A percentile compares a stretch with the other conserved stretches of the same genome.
Conservation (phyloP, 2,113 vertebrate species). For the Dendropsophus ebraccatus region DNA sequence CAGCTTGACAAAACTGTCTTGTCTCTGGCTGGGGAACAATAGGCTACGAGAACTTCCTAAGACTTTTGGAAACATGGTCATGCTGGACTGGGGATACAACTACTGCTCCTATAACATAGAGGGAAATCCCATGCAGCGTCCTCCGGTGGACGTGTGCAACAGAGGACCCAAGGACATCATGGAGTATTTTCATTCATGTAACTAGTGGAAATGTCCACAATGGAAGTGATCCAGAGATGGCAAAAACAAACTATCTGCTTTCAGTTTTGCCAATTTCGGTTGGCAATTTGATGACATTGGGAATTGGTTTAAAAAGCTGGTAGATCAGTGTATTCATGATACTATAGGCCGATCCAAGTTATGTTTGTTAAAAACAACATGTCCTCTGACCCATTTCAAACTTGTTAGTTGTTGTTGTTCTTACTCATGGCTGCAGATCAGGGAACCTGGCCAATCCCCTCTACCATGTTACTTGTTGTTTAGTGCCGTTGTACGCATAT, state of each 20-base stretch:
- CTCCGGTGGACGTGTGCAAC: constrained; percentile 65
- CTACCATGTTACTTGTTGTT: background rate
- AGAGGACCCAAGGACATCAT: constrained; percentile 63
- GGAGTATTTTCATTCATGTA: constrained; percentile 61
- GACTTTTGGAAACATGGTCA: constrained; percentile 63
- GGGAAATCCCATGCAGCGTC: constrained; percentile 66
- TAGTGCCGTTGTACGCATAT: too few species aligned
- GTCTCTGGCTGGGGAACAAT: constrained; percentile 67
- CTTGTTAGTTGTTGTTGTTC: too few species aligned
- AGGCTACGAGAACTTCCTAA: constrained; percentile 57
- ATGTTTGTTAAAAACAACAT: too few species aligned
- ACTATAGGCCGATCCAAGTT: too few species aligned
- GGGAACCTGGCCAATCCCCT: too few species aligned
- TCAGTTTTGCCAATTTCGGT: background rate
- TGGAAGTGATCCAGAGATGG: background rate
- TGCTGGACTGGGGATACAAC: constrained; percentile 65
- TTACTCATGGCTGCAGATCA: too few species aligned
- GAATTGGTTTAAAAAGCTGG: background rate
- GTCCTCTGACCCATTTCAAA: too few species aligned
- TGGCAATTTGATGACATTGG: too few species aligned
- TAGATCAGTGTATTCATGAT: background rate
- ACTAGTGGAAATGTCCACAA: background rate
- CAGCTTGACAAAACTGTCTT: constrained; percentile 60
- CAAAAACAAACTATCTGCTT: background rate
- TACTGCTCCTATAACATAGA: constrained; percentile 66